A percentile compares a stretch with the other conserved stretches of the same genome.
phyloP scores from a whole-genome alignment of 1,140 invertebrate genomes.

The Mamestra configurata region DNA sequence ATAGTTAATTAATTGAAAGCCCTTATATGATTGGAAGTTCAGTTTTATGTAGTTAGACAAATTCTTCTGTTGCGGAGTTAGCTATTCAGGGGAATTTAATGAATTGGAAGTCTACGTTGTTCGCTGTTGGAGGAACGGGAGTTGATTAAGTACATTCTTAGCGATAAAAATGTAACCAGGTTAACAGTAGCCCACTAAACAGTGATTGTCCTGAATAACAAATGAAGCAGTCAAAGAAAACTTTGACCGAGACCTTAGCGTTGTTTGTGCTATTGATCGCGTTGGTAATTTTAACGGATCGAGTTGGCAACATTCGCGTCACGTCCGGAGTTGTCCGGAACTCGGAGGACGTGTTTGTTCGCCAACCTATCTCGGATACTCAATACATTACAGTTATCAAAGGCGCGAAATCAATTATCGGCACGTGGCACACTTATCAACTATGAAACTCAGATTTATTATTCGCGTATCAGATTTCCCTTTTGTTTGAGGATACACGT shows the following conservation, averaged over 20 bases:
- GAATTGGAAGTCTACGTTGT: neutral
- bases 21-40: constrained; percentile 43
- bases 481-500: constrained; percentile 41
- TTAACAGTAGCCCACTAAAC: constrained; percentile 10
- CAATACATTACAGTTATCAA: constrained; percentile 78
- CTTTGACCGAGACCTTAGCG: constrained; percentile 52
- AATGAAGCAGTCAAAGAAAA: constrained; percentile 39
- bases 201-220: constrained; percentile 45
- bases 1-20: constrained; percentile 54
- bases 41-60: constrained; percentile 17
- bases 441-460: constrained; percentile 61
- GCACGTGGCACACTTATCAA: constrained; percentile 60
- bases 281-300: constrained; percentile 76
- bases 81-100: neutral
- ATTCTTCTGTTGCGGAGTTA: constrained; percentile 4
- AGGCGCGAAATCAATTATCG: constrained; percentile 73
- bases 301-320: constrained; percentile 62
- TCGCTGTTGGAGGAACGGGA: neutral
- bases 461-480: constrained; percentile 50
- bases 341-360: constrained; percentile 57
- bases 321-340: constrained; percentile 61
- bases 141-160: constrained; percentile 29
- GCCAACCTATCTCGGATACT: constrained; percentile 67
- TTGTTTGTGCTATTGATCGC: constrained; percentile 76
- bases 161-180: constrained; percentile 28